Evolutionary conservation across 2,888 invertebrate genomes (phyloP), one percentile per base, ranked within the genome.

Genomic region (Apoda limacodes): DNA sequence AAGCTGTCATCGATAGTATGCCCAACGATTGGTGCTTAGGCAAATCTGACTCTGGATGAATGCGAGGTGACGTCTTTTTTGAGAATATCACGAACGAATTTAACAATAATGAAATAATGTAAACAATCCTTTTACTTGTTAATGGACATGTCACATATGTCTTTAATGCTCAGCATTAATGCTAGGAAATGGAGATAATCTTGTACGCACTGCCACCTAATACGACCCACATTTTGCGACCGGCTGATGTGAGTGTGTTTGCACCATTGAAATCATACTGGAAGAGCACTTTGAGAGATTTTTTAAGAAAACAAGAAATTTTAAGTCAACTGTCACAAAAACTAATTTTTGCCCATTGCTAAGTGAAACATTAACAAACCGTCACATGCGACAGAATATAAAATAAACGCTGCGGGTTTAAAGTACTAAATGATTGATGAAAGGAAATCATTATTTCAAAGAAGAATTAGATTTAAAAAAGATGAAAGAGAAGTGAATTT

Each of bases 141-240:
- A 52, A 53, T 37, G 49, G 52, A 1, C 45, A 48, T 30, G 22
- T 43, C 47, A 3, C 50, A 49, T 24, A 43, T 52, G 40, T 40
- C 51, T 0, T 25, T 47, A 22, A 9, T 22, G 7, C 15, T 50
- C 4, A 48, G 45, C 19, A 9, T 13, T 2, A n/a, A 2, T 50
- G 47, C 21, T 39, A 46, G 23, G 9, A 39, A 26, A 4, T 37
- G 7, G 28, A 24, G 13, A 49, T 49, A 10, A 46, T 47, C 32
- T 37, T 47, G 12, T 47, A 48, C 29, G 48, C 47, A 4, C 32
- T 51, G 9, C 48, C 45, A 3, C 43, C 51, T 2, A 51, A 52
- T 30, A 43, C 47, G 3, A 55, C 46, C 7, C 49, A 50, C 11
- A 45, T 48, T n/a, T 17, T 47, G 7, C 48, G 49, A 27, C 50